Base-by-base conservation (phyloP, 2,113 vertebrate genomes). In the Psittacula cyanocephala region DNA sequence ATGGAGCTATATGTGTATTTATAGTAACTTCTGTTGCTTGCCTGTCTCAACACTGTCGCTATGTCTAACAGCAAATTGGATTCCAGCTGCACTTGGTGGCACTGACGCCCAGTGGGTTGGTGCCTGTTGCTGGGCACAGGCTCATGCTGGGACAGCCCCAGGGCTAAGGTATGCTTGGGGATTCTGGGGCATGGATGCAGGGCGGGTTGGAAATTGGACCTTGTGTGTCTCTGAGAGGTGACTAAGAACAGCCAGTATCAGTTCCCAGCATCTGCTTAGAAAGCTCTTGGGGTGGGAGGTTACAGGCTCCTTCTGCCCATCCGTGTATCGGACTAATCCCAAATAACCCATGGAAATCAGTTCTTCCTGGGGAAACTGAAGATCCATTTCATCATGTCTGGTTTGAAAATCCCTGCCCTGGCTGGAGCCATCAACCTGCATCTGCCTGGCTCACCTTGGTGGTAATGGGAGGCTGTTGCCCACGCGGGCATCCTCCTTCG, bases 401-500 rank as follows among this genome's bases (percentile, higher is more conserved):
- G 46, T 65, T 77, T 83, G 69, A 64, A 86, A 80, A 67, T 8
- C 57, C 13, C 20, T 81, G 50, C 7, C 33, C 53, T 67, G 65
- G 47, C 35, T 39, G 50, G 17, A 35, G 41, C 60, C 37, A 7
- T 43, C 47, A 59, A n/a, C 41, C 80, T 10, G 1, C 12, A 2
- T 10, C 19, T 37, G n/a, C 74, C 72, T 23, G 31, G 4, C 52
- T 71, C 35, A 10, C 22, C 52, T 27, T 2, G 0, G 15, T 28
- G 57, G 9, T n/a, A 55, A 17, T 11, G 78, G 53, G 37, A 47
- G 4, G 22, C 52, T 78, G 14, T 49, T 55, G 41, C 28, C 50
- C 7, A 5, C 0, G 0, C 18, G 39, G 27, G 23, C 6, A 8
- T 89, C 47, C 16, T 82, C 35, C 50, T 75, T 63, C 1, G 0